A percentile compares a stretch with the other conserved stretches of the same genome.
These are phyloP conservation scores for Alces alces DNA, from an alignment of 2,113 vertebrate genomes.

Conservation along the genomic window DNA sequence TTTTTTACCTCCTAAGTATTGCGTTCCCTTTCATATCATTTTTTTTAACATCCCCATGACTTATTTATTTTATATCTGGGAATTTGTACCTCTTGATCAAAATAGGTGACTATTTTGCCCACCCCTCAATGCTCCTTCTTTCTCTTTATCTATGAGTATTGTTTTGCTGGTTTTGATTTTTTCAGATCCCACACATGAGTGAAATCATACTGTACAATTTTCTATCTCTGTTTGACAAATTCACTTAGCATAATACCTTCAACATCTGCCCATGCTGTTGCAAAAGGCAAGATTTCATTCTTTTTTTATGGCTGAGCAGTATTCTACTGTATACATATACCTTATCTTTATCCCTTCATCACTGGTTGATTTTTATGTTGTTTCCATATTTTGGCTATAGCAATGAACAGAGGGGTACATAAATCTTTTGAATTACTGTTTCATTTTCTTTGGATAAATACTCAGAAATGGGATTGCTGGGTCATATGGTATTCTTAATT, in stretches of 20 bases:
- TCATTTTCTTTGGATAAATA: neutral
- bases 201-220: neutral
- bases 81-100: neutral
- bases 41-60: neutral
- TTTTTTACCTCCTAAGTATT: neutral
- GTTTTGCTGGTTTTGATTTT: neutral
- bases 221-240: neutral
- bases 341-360: neutral
- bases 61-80: neutral
- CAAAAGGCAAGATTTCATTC: neutral
- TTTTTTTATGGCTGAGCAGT: neutral
- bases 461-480: neutral
- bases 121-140: neutral
- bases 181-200: neutral
- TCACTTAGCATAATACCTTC: neutral
- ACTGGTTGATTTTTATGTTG: neutral
- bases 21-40: neutral
- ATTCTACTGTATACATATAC: neutral
- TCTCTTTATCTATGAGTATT: neutral
- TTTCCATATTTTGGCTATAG: neutral
- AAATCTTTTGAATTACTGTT: neutral
- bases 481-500: neutral
- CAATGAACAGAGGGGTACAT: neutral
- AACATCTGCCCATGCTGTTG: neutral
- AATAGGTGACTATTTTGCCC: neutral